Evolutionary conservation across 2,888 invertebrate genomes (phyloP), one percentile per base, ranked within the genome.

Genomic region (Monopis laevigella): DNA sequence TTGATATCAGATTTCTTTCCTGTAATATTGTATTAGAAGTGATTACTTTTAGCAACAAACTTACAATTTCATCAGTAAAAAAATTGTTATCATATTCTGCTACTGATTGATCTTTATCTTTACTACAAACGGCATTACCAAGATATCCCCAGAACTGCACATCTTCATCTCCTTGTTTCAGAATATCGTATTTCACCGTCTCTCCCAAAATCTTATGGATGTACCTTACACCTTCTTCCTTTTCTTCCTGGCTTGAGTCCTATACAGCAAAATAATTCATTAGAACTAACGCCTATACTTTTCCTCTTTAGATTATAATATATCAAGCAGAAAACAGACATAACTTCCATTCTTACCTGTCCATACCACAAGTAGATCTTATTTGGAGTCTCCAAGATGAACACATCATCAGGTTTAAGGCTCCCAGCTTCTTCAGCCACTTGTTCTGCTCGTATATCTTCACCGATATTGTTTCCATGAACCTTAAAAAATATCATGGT

Each of bases 341-440:
- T n/a, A n/a, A n/a, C n/a, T n/a, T n/a, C n/a, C n/a, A n/a, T 30
- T 30, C 3, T 54, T 55, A 84, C 85, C 61, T 73, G 65, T 46
- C 88, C 88, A 46, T 78, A 51, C 88, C 88, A 88, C 30, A 86
- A 56, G 59, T 74, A 87, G 24, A 82, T 71, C 40, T 66, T 66
- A 3, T 64, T 58, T 1, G 82, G 74, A 2, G 81, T 82, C 56
- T 84, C 78, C 45, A 86, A 60, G 16, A 85, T 73, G 52, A 86
- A 87, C 0, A 83, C 84, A 59, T 87, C 86, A 43, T 85, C 83
- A 1, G 86, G 84, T 39, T 83, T 77, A 42, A 88, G 58, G 7
- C 82, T 83, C 0, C 67, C 57, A 1, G 85, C 75, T 35, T 65
- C 67, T 38, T 83, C 75, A 7, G 70, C 57, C 19, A 85, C 77